phyloP scores from a whole-genome alignment of 2,888 invertebrate species.

The Macrosoma leucophasiata region DNA sequence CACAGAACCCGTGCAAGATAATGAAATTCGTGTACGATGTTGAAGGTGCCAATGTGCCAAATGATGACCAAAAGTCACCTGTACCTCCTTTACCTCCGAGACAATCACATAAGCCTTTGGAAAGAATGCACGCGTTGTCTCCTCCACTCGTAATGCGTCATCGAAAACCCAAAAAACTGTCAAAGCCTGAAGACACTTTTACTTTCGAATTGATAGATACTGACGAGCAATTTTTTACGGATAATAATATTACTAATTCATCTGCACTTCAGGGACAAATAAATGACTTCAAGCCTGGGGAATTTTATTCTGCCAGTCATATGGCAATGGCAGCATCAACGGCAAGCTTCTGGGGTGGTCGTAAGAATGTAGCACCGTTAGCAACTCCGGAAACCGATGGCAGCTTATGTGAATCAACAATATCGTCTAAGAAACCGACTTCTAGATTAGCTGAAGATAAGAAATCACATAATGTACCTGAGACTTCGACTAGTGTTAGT shows the following conservation, averaged over 20 bases:
- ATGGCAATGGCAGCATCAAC: slow-evolving; percentile 55
- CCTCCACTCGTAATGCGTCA: slow-evolving; percentile 83
- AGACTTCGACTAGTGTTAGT: slow-evolving; percentile 54
- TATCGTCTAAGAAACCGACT: slow-evolving; percentile 70
- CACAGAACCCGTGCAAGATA: slow-evolving; percentile 76
- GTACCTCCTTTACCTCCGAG: slow-evolving; percentile 85
- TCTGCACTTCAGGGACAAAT: slow-evolving; percentile 54
- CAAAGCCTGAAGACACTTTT: slow-evolving; percentile 84
- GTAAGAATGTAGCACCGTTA: slow-evolving; percentile 71
- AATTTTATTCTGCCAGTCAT: slow-evolving; percentile 65
- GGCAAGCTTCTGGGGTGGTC: slow-evolving; percentile 51
- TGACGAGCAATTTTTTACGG: slow-evolving; percentile 79
- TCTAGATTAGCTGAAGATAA: slow-evolving; percentile 62
- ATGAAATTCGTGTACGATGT: slow-evolving; percentile 72
- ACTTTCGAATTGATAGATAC: slow-evolving; percentile 90
- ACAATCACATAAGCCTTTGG: slow-evolving; percentile 83
- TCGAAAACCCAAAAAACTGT: slow-evolving; percentile 79
- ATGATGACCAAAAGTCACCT: slow-evolving; percentile 77
- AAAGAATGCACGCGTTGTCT: slow-evolving; percentile 80
- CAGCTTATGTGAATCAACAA: slow-evolving; percentile 73
- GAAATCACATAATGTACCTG: slow-evolving; percentile 60
- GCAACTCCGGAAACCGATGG: slow-evolving; percentile 79
- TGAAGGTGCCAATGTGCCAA: slow-evolving; percentile 63
- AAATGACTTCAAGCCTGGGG: slow-evolving; percentile 68
- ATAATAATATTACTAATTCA: slow-evolving; percentile 66